Evolutionary conservation across 1,140 invertebrate species (phyloP).

Genomic region (Octopus sinensis): DNA sequence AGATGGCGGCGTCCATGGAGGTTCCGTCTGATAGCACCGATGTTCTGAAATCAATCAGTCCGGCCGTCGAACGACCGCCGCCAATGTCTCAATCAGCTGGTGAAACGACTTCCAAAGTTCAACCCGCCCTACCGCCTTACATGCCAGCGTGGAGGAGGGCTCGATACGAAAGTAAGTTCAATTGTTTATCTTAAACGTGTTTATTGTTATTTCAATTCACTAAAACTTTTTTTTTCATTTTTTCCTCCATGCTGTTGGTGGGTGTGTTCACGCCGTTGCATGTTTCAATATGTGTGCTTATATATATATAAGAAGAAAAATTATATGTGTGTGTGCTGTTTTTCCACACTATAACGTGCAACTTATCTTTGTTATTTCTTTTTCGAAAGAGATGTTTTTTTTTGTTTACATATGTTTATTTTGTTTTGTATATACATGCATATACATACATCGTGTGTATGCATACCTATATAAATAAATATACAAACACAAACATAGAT

Average conservation of each 20-base stretch:
- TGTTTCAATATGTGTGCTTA: too few relatives aligned
- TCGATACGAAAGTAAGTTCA: background rate
- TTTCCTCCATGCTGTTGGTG: background rate
- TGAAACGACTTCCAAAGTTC: background rate
- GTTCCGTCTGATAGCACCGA: background rate
- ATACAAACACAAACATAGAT: too few relatives aligned
- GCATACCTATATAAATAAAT: too few relatives aligned
- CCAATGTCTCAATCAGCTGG: background rate
- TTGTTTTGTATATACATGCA: too few relatives aligned
- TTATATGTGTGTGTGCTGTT: too few relatives aligned
- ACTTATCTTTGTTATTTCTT: too few relatives aligned
- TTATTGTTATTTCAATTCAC: background rate
- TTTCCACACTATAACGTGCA: too few relatives aligned
- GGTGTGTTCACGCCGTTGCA: too few relatives aligned
- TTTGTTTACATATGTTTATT: too few relatives aligned
- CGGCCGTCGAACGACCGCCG: background rate
- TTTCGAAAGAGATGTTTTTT: too few relatives aligned
- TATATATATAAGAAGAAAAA: too few relatives aligned
- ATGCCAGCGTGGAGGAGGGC: background rate
- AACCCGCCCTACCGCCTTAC: background rate
- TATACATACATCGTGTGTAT: too few relatives aligned
- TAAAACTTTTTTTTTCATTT: background rate
- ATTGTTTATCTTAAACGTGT: background rate
- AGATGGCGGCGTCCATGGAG: background rate
- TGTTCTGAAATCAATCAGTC: background rate